A percentile compares a stretch with the other conserved stretches of the same genome.
These are phyloP conservation scores for Subacronicta megacephala DNA, from an alignment of 2,888 invertebrate species.

Conservation along the genomic window DNA sequence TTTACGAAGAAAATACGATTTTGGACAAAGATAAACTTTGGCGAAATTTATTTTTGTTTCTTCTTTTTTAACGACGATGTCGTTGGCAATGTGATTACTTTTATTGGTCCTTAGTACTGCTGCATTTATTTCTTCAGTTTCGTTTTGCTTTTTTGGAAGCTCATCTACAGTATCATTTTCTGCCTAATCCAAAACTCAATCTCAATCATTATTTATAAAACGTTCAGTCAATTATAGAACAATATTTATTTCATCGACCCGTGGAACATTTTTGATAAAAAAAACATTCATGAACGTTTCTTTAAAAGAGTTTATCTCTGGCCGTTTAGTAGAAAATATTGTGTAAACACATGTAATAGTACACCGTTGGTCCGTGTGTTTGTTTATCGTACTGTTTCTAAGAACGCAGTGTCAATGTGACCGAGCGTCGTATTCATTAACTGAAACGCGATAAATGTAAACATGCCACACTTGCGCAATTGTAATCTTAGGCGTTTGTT, in stretches of 20 bases:
- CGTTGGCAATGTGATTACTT: constrained; percentile 46
- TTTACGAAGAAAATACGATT: constrained; percentile 49
- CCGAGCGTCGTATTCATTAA: constrained; percentile 57
- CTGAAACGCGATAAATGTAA: constrained; percentile 67
- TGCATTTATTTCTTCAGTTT: constrained; percentile 23
- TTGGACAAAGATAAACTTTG: constrained; percentile 47
- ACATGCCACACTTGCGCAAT: constrained; percentile 54
- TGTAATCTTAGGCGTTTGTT: constrained; percentile 35
- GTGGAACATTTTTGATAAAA: constrained; percentile 38
- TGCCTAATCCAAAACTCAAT: constrained; percentile 22
- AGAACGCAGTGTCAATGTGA: constrained; percentile 62
- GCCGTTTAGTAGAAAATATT: constrained; percentile 52
- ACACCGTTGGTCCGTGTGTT: constrained; percentile 56
- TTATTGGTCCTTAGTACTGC: constrained; percentile 39
- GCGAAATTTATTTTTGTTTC: constrained; percentile 39
- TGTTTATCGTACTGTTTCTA: constrained; percentile 64
- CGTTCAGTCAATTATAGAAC: constrained; percentile 27
- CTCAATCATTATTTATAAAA: constrained; percentile 24
- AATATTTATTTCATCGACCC: constrained; percentile 43
- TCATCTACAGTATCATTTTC: constrained; percentile 19
- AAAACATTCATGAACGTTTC: constrained; percentile 39
- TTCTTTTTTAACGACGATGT: constrained; percentile 42
- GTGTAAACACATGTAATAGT: constrained; percentile 62
- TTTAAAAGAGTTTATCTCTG: constrained; percentile 47
- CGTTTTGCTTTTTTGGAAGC: constrained; percentile 19